Conservation (phyloP, 2,113 vertebrate genomes). For the Aramus guarauna region DNA sequence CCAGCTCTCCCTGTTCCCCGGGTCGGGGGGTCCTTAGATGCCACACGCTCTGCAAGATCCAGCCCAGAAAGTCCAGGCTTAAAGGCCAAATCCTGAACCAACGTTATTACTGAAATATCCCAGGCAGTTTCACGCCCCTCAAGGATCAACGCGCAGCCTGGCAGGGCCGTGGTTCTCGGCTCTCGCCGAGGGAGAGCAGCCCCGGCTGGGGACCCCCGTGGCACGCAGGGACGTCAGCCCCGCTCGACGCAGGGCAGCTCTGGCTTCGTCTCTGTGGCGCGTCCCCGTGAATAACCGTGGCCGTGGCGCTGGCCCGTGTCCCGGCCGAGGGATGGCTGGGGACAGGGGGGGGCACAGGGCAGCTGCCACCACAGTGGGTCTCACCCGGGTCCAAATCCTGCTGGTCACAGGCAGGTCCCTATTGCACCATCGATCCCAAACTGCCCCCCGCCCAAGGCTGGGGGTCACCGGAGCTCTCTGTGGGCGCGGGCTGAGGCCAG, state of each 20-base stretch:
- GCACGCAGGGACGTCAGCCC: no score
- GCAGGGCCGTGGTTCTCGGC: neutral
- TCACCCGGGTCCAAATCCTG: no score
- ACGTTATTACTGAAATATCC: neutral
- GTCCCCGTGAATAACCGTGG: neutral
- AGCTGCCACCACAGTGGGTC: neutral
- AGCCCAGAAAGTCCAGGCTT: neutral
- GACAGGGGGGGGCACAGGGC: fast-evolving
- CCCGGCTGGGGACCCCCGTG: neutral
- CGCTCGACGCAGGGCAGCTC: neutral
- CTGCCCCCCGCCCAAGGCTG: neutral
- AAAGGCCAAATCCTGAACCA: neutral
- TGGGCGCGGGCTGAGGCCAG: neutral
- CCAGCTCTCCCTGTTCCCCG: neutral
- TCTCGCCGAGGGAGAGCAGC: neutral
- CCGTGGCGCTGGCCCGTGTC: neutral
- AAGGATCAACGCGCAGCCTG: neutral
- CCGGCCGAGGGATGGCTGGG: neutral
- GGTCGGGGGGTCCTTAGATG: neutral
- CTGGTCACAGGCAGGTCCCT: neutral
- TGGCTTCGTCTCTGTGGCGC: neutral
- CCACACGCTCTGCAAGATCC: neutral
- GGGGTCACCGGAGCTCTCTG: neutral
- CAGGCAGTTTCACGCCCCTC: neutral
- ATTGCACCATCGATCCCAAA: fast-evolving